Evolutionary conservation across 2,797 vertebrate genomes (phyloP).

Genomic region (Bradypodion pumilum): DNA sequence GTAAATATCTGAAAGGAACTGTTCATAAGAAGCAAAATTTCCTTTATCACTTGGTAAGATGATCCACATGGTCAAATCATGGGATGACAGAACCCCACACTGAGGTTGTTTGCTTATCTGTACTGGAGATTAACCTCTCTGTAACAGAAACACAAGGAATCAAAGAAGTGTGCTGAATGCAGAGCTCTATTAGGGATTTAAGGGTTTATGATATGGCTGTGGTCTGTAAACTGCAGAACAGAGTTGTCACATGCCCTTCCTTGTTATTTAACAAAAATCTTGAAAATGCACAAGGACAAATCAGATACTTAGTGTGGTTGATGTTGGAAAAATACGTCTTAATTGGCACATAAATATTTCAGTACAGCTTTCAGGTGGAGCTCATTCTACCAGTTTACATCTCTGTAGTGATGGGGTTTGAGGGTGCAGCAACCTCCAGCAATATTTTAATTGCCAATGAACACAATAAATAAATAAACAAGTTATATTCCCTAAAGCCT

Average conservation of each 20-base stretch:
- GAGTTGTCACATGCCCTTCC: slow-evolving; percentile 3
- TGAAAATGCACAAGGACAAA: slow-evolving; percentile 34
- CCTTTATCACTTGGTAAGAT: neutral
- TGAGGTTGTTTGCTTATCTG: slow-evolving; percentile 4
- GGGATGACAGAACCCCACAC: neutral
- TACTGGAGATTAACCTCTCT: neutral
- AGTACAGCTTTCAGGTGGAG: slow-evolving; percentile 23
- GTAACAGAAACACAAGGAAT: neutral
- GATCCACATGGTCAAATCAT: neutral
- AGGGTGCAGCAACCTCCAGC: slow-evolving; percentile 10
- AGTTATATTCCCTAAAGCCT: slow-evolving; percentile 30
- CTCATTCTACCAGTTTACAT: slow-evolving; percentile 19
- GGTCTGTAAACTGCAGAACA: slow-evolving; percentile 1
- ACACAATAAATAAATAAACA: slow-evolving; percentile 24
- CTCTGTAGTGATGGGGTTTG: slow-evolving; percentile 25
- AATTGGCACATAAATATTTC: slow-evolving; percentile 19
- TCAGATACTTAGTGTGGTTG: slow-evolving; percentile 51
- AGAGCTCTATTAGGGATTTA: neutral
- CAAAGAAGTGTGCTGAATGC: neutral
- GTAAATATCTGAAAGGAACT: neutral
- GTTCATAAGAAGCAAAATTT: neutral
- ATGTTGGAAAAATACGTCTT: slow-evolving; percentile 36
- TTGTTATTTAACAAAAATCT: slow-evolving; percentile 39
- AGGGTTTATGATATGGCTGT: neutral
- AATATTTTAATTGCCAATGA: slow-evolving; percentile 50